Evolutionary conservation across 92 coral and sea anemone genomes (phyloP).

Genomic region (Actinernus sp.): DNA sequence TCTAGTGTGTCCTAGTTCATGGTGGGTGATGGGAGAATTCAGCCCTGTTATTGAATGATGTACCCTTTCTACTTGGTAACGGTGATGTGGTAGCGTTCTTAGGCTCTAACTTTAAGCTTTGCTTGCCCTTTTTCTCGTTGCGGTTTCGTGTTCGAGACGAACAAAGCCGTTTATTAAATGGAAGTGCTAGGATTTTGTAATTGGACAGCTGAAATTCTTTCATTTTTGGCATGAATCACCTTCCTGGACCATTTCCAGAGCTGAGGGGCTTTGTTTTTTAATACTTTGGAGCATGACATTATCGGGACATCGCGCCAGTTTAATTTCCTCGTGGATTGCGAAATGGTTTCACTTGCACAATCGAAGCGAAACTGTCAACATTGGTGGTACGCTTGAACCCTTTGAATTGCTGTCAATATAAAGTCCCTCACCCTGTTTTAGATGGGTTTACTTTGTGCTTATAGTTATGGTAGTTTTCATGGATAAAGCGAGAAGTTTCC

Average conservation of each 20-base stretch:
- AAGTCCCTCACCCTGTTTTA: constrained; percentile 1
- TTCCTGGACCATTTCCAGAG: neutral
- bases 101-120: constrained; percentile 4
- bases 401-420: constrained; percentile 2
- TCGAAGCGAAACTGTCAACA: constrained; percentile 26
- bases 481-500: no score
- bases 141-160: constrained; percentile 12
- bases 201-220: neutral
- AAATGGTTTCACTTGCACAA: constrained; percentile 23
- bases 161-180: neutral
- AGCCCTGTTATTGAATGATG: constrained; percentile 8
- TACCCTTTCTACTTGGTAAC: neutral
- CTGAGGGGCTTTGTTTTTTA: neutral
- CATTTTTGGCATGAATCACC: neutral
- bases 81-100: neutral
- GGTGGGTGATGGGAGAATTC: constrained; percentile 63
- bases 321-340: constrained; percentile 7
- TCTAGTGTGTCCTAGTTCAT: constrained; percentile 10
- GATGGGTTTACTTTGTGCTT: no score
- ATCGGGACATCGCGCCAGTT: neutral
- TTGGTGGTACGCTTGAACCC: constrained; percentile 9
- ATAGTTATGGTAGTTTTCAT: no score
- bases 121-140: constrained; percentile 5
- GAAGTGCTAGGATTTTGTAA: neutral
- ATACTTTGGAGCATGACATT: neutral